Evolutionary conservation across 2,888 invertebrate species (phyloP), one percentile per base, ranked within the genome.

Genomic region (Coleophora flavipennella): DNA sequence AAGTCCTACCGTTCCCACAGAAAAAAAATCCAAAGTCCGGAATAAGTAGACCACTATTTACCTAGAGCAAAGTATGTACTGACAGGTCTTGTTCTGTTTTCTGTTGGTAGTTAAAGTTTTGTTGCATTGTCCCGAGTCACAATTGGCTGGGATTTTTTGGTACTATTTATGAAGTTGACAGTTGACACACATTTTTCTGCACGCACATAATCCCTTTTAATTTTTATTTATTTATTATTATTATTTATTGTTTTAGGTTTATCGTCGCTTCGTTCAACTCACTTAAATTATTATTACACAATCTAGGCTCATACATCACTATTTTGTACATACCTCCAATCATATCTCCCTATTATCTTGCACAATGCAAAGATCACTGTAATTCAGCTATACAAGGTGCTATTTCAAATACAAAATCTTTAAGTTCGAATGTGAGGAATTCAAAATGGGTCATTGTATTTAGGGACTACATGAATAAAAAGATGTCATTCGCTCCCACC

Each of bases 181-280:
- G 9, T 27, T 27, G 27, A 8, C 27, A 27, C 7, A 8, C n/a
- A 20, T 20, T 4, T 20, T 20, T 20, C 6, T 20, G 6, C 20
- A 20, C 20, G 20, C 6, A 20, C 20, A 3, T 20, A 20, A n/a
- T n/a, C n/a, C n/a, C 20, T 20, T 20, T 4, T 20, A 4, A 20
- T 20, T 20, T 20, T 20, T 26, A 39, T 39, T 39, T 31, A 38
- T 35, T 45, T 46, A 43, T n/a, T 43, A 33, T 42, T 48, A 49
- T 55, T 63, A 64, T 74, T 70, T 70, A 64, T 79, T 81, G 83
- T 84, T 84, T 75, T 83, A 84, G 84, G 83, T 84, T 81, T 60
- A 71, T 79, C 79, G 63, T 62, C 76, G 71, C 78, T 56, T 69
- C 81, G 59, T 57, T 65, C 55, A 51, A 62, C 53, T 56, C 64